Conservation (phyloP, 37 sponge, comb jelly and placozoan species). For the Aplysina aerophoba region DNA sequence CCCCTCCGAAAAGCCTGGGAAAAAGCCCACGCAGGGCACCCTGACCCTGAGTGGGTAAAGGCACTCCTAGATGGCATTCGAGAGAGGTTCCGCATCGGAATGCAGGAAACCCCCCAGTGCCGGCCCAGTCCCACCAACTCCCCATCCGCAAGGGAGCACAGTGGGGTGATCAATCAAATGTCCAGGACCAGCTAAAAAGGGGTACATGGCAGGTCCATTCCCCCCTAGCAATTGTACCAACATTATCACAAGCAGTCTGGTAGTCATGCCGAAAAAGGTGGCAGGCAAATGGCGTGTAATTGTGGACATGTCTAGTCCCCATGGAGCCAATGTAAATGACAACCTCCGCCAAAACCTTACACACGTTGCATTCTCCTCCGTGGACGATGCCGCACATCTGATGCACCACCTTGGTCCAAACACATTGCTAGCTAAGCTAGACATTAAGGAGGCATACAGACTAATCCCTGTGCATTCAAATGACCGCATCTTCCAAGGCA, state of each 20-base stretch:
- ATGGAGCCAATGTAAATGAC: conserved; percentile 8
- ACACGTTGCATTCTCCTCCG: conserved; percentile 12
- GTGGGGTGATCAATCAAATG: neutral
- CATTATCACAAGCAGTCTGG: neutral
- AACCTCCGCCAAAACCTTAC: conserved; percentile 26
- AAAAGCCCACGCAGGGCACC: neutral
- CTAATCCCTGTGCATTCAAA: conserved; percentile 5
- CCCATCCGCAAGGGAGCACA: neutral
- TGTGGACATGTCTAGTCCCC: neutral
- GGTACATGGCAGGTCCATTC: conserved; percentile 28
- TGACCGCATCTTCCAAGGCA: neutral
- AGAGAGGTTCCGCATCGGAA: conserved; percentile 7
- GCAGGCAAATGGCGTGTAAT: conserved; percentile 11
- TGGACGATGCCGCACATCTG: conserved; percentile 7
- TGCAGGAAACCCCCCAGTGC: neutral
- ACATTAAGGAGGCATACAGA: neutral
- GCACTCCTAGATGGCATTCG: neutral
- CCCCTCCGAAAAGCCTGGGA: neutral
- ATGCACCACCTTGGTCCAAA: conserved; percentile 3
- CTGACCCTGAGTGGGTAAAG: conserved; percentile 8
- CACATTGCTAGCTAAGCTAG: neutral
- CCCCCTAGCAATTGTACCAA: neutral
- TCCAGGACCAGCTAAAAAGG: too few species aligned
- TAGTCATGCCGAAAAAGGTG: conserved; percentile 4
- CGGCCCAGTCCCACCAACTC: neutral